Base-by-base conservation (phyloP, 2,888 invertebrate genomes). In the Galerucella nymphaeae region DNA sequence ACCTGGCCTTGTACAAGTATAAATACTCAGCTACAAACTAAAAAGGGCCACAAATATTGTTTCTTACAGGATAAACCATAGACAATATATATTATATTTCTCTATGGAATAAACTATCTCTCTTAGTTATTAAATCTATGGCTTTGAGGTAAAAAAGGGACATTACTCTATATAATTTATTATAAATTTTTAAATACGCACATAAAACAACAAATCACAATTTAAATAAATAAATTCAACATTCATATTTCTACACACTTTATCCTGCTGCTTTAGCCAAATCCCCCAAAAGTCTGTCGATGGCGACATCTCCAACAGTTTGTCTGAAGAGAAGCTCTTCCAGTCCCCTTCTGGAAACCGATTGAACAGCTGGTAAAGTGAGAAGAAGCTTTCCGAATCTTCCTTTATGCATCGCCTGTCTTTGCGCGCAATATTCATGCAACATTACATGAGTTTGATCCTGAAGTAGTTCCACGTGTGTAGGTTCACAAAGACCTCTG, bases 401-500 rank as follows among this genome's bases (percentile, higher is more conserved):
- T 0, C 89, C 87, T 80, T 88, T 88, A 72, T 83, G 84, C 23
- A 45, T 8, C 13, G 16, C 80, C 63, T 85, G 85, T 75, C 83
- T 82, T 70, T 86, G 85, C 0, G 84, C 82, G 80, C 92, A 92
- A 83, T 94, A 92, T 79, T 94, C 93, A 80, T 93, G 92, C 30
- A 96, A 87, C 86, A 93, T 92, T 5, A 92, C 88, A 73, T 95
- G 91, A 0, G 94, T 93, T 84, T 95, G 94, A 79, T 96, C 95
- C 87, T 96, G 96, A 1, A 95, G 86, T 61, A 92, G 89, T 79
- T 89, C 91, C 74, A 92, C 88, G 77, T 92, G 89, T 9, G 84
- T 86, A 1, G 88, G 84, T 79, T 92, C 91, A 63, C 90, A 88
- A 62, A 93, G 85, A 0, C 91, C 92, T 73, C 90, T 86, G 14